Evolutionary conservation across 1,140 invertebrate genomes (phyloP), one percentile per base, ranked within the genome.

Genomic region (Antheraea pernyi): DNA sequence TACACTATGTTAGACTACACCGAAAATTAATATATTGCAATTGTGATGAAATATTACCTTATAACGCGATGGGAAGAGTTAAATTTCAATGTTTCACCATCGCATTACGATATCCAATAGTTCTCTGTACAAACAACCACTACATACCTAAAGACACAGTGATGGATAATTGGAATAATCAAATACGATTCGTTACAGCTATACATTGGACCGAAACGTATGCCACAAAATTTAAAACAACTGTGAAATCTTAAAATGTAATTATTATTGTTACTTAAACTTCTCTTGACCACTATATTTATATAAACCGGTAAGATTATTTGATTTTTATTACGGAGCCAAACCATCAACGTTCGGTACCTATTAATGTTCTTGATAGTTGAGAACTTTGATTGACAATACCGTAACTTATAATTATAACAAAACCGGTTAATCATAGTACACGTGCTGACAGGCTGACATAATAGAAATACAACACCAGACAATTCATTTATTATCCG

Each of bases 201-300:
- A 42, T 42, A 42, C 18, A 11, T 65, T 42, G 11, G 39, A 46
- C 37, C 39, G 37, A 65, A 65, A 48, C 42, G 46, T 42, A 48
- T 13, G 39, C 16, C 19, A 65, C 19, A 63, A 63, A 63, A 37
- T 37, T 37, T 22, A 63, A 37, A 30, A 53, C 61, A 37, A 63
- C 61, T 63, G 61, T 63, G 61, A 63, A 63, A 63, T 63, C 61
- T 63, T 63, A 63, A 63, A 63, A 63, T 63, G 37, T 63, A 53
- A 53, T 53, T 16, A 53, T 53, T 53, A 53, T 53, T 53, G 16
- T 53, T 53, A 1, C 13, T 53, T 53, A 16, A 53, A 53, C 9
- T 53, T 53, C 16, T 53, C 46, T 53, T 53, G 13, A 6, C 10
- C 9, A 16, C 16, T 53, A 53, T 6, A 53, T 53, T 16, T 53